Conservation (phyloP, 2,113 vertebrate species). For the Oplegnathus fasciatus region DNA sequence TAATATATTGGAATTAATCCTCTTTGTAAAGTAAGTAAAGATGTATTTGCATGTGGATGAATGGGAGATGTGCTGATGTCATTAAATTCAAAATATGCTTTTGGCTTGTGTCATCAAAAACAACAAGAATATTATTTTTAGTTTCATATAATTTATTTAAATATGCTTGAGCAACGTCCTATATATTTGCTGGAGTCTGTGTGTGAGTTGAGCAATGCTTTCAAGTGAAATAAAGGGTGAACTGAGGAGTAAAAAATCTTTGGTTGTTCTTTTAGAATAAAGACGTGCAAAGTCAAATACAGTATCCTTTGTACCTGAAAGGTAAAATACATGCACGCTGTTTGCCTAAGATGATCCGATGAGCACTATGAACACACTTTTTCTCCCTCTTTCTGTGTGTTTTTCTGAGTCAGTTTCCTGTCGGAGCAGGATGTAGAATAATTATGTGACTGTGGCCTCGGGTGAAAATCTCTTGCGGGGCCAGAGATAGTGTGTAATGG, state of each 20-base stretch:
- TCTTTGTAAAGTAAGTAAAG: slow-evolving; percentile 5
- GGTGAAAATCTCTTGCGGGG: slow-evolving; percentile 76
- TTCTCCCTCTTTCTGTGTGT: slow-evolving; percentile 54
- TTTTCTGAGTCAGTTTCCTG: slow-evolving; percentile 40
- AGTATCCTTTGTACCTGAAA: slow-evolving; percentile 5
- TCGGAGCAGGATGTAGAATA: slow-evolving; percentile 65
- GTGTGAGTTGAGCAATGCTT: slow-evolving; percentile 13
- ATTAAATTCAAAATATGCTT: neutral
- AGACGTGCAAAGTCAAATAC: neutral
- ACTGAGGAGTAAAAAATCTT: neutral
- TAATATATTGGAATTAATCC: slow-evolving; percentile 49
- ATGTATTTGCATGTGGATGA: slow-evolving; percentile 22
- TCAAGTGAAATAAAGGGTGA: slow-evolving; percentile 44
- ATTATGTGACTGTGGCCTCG: slow-evolving; percentile 18
- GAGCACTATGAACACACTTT: slow-evolving; percentile 60
- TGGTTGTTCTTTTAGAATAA: neutral
- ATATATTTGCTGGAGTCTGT: neutral
- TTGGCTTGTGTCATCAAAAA: neutral
- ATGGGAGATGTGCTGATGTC: neutral
- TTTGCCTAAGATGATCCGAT: slow-evolving; percentile 51
- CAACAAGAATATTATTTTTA: neutral
- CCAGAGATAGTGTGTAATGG: slow-evolving; percentile 47
- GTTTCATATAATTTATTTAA: slow-evolving; percentile 42
- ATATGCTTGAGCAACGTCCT: neutral
- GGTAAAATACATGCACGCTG: slow-evolving; percentile 22